Conservation (phyloP, 2,113 vertebrate genomes). For the Pogonocichla stellata region DNA sequence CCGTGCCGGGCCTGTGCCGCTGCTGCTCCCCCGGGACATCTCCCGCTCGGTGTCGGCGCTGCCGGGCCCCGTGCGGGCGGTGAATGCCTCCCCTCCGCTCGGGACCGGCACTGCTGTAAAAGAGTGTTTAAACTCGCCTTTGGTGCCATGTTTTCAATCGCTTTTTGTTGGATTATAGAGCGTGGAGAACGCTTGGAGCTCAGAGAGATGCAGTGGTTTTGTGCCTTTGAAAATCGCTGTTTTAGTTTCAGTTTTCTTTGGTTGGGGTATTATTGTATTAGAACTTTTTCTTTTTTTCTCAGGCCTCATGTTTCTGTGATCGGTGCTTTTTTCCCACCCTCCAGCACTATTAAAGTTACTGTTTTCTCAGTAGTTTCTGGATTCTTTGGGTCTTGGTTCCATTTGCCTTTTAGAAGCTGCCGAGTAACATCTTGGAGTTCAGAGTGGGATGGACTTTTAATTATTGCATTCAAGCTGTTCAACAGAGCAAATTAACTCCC, state of each 20-base stretch:
- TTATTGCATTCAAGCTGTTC: background rate
- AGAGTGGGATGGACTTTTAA: background rate
- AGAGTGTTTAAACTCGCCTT: background rate
- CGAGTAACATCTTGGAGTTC: background rate
- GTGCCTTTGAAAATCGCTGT: background rate
- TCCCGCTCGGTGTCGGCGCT: too few species aligned
- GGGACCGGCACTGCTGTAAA: rapidly evolving
- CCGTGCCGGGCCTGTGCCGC: too few species aligned
- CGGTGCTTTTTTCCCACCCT: background rate
- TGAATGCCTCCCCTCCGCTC: too few species aligned
- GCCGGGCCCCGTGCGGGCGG: background rate
- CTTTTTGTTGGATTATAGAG: rapidly evolving
- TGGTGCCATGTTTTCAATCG: rapidly evolving
- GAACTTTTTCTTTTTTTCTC: background rate
- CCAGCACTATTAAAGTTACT: background rate
- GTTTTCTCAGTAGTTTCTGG: background rate
- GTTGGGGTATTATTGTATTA: background rate
- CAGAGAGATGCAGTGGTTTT: background rate
- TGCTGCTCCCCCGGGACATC: too few species aligned
- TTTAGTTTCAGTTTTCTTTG: background rate
- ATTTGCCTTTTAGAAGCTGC: background rate
- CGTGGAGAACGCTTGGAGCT: rapidly evolving
- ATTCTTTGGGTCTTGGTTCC: background rate
- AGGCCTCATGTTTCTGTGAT: rapidly evolving
- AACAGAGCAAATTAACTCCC: background rate